A percentile compares a stretch with the other conserved stretches of the same genome.
phyloP scores from a whole-genome alignment of 2,888 invertebrate genomes.

The Sarcophaga rosellei region DNA sequence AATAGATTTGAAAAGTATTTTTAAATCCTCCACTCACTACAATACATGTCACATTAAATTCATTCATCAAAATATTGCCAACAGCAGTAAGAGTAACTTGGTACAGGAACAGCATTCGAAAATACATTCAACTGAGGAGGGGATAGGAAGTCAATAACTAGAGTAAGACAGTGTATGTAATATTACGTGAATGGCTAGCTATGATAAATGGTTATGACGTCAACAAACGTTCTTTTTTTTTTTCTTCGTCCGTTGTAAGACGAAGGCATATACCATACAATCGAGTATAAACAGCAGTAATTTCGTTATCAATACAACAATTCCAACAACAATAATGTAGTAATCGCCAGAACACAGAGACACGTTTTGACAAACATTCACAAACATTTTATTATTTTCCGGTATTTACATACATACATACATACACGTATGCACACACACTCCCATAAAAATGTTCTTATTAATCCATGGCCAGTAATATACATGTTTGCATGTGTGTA shows the following conservation, averaged over 20 bases:
- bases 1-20: not conserved
- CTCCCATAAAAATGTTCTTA: too few species aligned
- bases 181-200: not conserved
- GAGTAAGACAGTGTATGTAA: not conserved
- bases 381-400: not conserved
- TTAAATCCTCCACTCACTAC: not conserved
- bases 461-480: too few species aligned
- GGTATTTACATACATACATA: not conserved
- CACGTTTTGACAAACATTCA: not conserved
- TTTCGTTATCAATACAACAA: not conserved
- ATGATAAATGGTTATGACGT: slow-evolving; percentile 60
- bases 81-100: slow-evolving; percentile 8
- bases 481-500: too few species aligned
- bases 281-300: slow-evolving; percentile 11
- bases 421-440: not conserved
- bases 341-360: not conserved
- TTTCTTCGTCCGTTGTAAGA: not conserved
- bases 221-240: slow-evolving; percentile 41
- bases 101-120: not conserved
- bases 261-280: slow-evolving; percentile 12
- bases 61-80: slow-evolving; percentile 1
- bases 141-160: not conserved
- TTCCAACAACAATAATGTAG: not conserved
- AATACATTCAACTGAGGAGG: too few species aligned
- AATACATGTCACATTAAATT: not conserved